phyloP scores from a whole-genome alignment of 2,888 invertebrate genomes.

The Acheta domesticus region DNA sequence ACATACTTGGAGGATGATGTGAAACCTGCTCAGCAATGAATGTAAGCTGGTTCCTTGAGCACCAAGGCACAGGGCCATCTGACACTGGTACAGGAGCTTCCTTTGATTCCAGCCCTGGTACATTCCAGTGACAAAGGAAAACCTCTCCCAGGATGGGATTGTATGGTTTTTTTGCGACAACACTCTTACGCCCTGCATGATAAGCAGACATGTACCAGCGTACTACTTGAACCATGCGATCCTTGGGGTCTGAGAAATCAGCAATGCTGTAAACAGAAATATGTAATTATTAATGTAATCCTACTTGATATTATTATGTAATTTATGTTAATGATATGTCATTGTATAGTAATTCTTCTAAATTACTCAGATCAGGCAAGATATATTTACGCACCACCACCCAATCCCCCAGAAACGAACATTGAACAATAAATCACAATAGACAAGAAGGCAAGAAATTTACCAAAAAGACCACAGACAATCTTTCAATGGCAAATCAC shows the following conservation, averaged over 20 bases:
- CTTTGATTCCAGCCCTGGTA: slow-evolving; percentile 47
- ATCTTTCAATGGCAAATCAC: too few relatives aligned
- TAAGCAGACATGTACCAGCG: slow-evolving; percentile 98
- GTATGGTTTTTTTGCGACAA: slow-evolving; percentile 98
- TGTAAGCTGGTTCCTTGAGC: slow-evolving; percentile 77
- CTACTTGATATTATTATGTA: too few relatives aligned
- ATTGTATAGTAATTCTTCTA: neutral
- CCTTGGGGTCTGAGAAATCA: slow-evolving; percentile 78
- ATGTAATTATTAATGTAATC: neutral
- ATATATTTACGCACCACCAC: too few relatives aligned
- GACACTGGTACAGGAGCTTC: slow-evolving; percentile 47
- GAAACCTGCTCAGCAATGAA: slow-evolving; percentile 99
- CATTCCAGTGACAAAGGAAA: slow-evolving; percentile 85
- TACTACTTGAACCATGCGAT: slow-evolving; percentile 90
- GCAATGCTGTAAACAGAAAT: slow-evolving; percentile 66
- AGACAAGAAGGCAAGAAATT: too few relatives aligned
- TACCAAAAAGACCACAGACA: too few relatives aligned
- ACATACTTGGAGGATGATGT: slow-evolving; percentile 93
- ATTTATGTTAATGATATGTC: neutral
- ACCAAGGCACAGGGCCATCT: slow-evolving; percentile 91
- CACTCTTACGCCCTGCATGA: slow-evolving; percentile 95
- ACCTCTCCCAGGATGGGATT: slow-evolving; percentile 97
- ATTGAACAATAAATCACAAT: too few relatives aligned
- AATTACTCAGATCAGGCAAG: too few relatives aligned
- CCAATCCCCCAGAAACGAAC: too few relatives aligned